These are phyloP conservation scores for Philaethria dido DNA, from an alignment of 2,888 invertebrate genomes.

Conservation along the genomic window DNA sequence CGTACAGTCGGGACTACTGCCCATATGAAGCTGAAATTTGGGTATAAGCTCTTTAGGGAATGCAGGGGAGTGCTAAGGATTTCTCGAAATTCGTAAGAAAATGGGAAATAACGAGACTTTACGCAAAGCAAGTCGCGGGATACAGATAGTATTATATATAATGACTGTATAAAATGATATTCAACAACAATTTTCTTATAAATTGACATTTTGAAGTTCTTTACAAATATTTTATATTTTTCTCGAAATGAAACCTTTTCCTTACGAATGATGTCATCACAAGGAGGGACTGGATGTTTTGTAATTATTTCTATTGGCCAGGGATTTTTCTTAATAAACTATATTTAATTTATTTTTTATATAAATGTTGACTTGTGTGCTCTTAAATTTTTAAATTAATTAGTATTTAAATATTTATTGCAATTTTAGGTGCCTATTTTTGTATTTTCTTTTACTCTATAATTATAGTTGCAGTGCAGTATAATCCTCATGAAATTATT, in stretches of 20 bases:
- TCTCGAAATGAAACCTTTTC: not conserved
- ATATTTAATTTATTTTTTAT: slow-evolving; percentile 17
- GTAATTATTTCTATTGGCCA: not conserved
- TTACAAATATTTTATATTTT: too few relatives aligned
- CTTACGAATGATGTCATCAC: not conserved
- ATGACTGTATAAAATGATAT: too few relatives aligned
- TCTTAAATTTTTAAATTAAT: slow-evolving; percentile 27
- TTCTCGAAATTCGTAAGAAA: too few relatives aligned
- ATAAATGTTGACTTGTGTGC: slow-evolving; percentile 31
- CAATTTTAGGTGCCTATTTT: slow-evolving; percentile 61
- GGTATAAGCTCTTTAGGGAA: too few relatives aligned
- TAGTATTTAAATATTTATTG: slow-evolving; percentile 31
- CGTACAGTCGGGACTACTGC: too few relatives aligned
- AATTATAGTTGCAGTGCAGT: slow-evolving; percentile 8
- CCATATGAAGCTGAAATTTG: too few relatives aligned
- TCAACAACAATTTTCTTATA: too few relatives aligned
- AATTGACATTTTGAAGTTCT: too few relatives aligned
- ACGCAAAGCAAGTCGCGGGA: too few relatives aligned
- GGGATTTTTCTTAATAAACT: not conserved
- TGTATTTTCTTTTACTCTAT: slow-evolving; percentile 47
- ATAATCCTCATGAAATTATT: slow-evolving; percentile 6
- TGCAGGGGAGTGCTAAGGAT: too few relatives aligned
- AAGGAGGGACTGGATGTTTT: slow-evolving; percentile 2
- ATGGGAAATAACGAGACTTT: too few relatives aligned
- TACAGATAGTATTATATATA: too few relatives aligned